Base-by-base conservation (phyloP, 1,140 invertebrate genomes). In the Hormaphis cornu region DNA sequence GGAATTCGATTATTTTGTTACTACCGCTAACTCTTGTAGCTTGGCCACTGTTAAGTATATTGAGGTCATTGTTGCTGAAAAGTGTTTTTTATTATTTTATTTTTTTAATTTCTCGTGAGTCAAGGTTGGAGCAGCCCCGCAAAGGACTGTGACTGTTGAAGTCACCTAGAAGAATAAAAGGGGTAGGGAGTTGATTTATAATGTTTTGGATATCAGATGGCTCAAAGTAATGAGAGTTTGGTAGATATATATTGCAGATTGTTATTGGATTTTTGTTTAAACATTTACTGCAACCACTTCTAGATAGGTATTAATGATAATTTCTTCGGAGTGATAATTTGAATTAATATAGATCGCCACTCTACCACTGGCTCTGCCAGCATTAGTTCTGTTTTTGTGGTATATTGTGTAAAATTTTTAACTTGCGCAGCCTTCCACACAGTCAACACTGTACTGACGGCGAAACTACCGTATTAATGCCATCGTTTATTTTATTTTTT, bases 241-340 rank as follows among this genome's bases (percentile, higher is more conserved):
- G 72, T 44, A 73, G 37, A 30, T 72, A 73, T 30, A 73, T 53
- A 52, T 54, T 70, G 20, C 72, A 73, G 12, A 73, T 69, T 9
- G 69, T 66, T 35, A 74, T 59, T 70, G 1, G 16, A 2, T 59
- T 22, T 37, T 24, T 6, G 37, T 20, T 37, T 10, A 16, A 40
- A 59, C 18, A 4, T 35, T 8, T 9, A 18, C 20, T 18, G 56
- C 56, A 7, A 59, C 18, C 2, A 22, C 56, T 59, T 59, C 33
- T 10, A 59, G 24, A 9, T 53, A 20, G 12, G 20, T 24, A 24
- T 22, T 14, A 18, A 58, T 28, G 8, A 12, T 6, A 30, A 58
- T 33, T 44, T 44, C 42, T 33, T 58, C 12, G 24, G 54, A 30
- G 20, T 58, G 54, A 58, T 30, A 33, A 16, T 33, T 58, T 33